These are phyloP conservation scores for Halocaridina rubra DNA, from an alignment of 2,888 invertebrate genomes.

Conservation along the genomic window DNA sequence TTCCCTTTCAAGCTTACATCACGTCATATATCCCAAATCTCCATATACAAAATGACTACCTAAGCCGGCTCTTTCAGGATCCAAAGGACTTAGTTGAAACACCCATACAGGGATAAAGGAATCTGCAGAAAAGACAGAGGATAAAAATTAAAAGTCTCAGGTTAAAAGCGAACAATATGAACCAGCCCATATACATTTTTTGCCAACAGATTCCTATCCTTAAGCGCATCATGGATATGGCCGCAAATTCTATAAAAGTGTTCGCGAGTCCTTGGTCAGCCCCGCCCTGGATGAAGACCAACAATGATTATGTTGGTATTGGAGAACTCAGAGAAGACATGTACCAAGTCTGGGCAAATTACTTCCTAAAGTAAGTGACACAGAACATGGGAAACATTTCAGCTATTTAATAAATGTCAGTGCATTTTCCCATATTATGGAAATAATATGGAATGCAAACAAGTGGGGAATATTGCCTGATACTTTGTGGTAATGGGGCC, in stretches of 20 bases:
- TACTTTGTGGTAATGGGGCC: too few species aligned
- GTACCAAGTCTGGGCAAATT: constrained; percentile 85
- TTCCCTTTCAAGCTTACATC: too few species aligned
- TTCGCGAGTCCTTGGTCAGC: constrained; percentile 73
- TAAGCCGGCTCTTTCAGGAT: background rate
- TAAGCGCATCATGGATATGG: constrained; percentile 55
- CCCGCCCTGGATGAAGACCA: constrained; percentile 74
- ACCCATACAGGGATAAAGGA: background rate
- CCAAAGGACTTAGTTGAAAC: background rate
- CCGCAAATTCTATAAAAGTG: constrained; percentile 68
- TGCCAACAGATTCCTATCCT: constrained; percentile 68
- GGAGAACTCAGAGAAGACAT: constrained; percentile 71
- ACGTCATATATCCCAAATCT: too few species aligned
- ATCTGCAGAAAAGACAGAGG: too few species aligned
- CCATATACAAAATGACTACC: background rate
- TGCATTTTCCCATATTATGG: too few species aligned
- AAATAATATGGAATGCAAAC: too few species aligned
- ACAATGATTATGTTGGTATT: constrained; percentile 69
- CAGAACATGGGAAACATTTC: too few species aligned
- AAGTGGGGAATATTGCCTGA: too few species aligned
- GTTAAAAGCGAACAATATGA: too few species aligned
- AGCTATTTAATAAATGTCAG: too few species aligned
- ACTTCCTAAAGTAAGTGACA: constrained; percentile 77
- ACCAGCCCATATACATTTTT: background rate
- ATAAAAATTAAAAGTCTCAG: too few species aligned